phyloP scores from a whole-genome alignment of 2,888 invertebrate species.

The Drosophila leonis region DNA sequence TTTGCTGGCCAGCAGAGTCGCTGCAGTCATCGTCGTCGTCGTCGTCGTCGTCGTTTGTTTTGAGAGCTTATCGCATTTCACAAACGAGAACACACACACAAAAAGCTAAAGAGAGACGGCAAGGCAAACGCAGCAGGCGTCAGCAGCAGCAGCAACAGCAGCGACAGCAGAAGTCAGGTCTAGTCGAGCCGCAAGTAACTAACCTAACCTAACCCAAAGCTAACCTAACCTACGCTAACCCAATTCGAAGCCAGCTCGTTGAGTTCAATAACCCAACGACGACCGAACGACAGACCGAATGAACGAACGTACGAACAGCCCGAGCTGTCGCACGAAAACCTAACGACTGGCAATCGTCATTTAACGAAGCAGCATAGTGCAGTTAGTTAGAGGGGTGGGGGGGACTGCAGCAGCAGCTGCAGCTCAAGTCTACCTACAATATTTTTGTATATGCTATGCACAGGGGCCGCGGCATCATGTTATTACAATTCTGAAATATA shows the following conservation, averaged over 20 bases:
- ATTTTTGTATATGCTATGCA: slow-evolving; percentile 26
- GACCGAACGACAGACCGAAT: slow-evolving; percentile 2
- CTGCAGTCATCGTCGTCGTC: slow-evolving; percentile 8
- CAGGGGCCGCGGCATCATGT: slow-evolving; percentile 16
- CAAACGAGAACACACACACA: slow-evolving; percentile 33
- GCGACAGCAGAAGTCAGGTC: slow-evolving; percentile 32
- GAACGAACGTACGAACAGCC: slow-evolving; percentile 2
- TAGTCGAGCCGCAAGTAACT: slow-evolving; percentile 42
- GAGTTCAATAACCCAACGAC: slow-evolving; percentile 72
- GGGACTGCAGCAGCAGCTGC: not conserved
- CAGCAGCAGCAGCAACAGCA: slow-evolving; percentile 25
- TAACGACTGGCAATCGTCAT: slow-evolving; percentile 48
- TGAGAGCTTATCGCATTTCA: slow-evolving; percentile 64
- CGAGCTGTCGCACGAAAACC: slow-evolving; percentile 12
- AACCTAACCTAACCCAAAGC: slow-evolving; percentile 51
- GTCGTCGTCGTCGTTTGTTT: slow-evolving; percentile 49
- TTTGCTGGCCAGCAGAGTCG: slow-evolving; percentile 18
- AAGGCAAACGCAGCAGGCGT: slow-evolving; percentile 47
- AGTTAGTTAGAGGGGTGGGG: not conserved
- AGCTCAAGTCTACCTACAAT: slow-evolving; percentile 35
- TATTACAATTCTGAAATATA: slow-evolving; percentile 72
- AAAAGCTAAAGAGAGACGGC: not conserved
- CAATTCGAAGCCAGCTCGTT: slow-evolving; percentile 69
- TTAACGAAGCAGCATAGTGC: slow-evolving; percentile 14
- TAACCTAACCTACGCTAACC: slow-evolving; percentile 79